These are phyloP conservation scores for Plestiodon gilberti DNA, from an alignment of 2,113 vertebrate genomes.

Conservation along the genomic window DNA sequence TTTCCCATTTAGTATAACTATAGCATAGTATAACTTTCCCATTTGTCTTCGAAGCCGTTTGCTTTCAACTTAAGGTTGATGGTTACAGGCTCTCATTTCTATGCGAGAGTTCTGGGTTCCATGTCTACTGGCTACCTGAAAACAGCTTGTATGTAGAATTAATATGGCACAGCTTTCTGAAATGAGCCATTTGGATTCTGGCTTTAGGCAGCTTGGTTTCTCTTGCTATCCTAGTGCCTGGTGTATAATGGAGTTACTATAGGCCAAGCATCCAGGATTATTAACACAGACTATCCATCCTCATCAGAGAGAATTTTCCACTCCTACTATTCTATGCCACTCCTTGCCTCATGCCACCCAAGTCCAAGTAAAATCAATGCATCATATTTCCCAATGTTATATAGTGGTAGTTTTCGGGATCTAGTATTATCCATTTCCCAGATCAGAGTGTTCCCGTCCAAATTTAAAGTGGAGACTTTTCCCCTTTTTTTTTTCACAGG, in stretches of 20 bases:
- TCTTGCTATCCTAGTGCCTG: background rate
- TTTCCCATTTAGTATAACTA: too few relatives aligned
- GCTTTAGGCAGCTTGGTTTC: background rate
- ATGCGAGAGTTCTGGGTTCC: background rate
- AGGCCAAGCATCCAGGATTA: background rate
- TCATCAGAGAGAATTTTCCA: background rate
- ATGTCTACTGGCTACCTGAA: background rate
- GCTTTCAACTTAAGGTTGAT: too few relatives aligned
- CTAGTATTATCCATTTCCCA: background rate
- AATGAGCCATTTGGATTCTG: background rate
- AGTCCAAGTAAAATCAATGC: background rate
- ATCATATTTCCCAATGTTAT: background rate
- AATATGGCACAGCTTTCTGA: background rate
- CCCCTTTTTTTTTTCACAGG: too few relatives aligned
- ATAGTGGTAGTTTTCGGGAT: background rate
- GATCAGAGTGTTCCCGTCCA: background rate
- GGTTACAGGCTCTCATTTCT: background rate
- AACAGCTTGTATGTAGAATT: background rate
- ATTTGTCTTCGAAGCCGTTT: too few relatives aligned
- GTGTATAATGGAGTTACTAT: background rate
- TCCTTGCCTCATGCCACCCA: background rate
- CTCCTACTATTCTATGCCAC: background rate
- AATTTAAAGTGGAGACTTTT: too few relatives aligned
- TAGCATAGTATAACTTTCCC: too few relatives aligned
- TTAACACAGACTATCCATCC: background rate